These are phyloP conservation scores for Bettongia penicillata DNA, from an alignment of 2,113 vertebrate genomes.

Conservation along the genomic window DNA sequence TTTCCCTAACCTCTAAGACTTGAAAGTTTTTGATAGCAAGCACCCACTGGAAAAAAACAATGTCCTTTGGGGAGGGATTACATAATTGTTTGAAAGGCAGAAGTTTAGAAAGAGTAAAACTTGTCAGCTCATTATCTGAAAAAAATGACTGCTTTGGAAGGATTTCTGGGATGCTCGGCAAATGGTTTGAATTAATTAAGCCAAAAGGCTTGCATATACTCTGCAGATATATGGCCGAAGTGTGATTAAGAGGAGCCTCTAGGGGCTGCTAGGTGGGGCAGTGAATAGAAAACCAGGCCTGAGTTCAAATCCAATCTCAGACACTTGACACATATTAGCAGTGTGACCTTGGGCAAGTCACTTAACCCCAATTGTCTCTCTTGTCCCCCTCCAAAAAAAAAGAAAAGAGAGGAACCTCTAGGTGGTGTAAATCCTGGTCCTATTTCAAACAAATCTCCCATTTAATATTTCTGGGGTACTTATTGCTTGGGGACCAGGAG, in stretches of 20 bases:
- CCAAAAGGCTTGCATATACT: background rate
- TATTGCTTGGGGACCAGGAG: background rate
- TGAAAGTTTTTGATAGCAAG: conserved; percentile 43
- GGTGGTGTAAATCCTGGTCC: background rate
- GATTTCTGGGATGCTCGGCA: background rate
- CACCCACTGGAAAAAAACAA: conserved; percentile 14
- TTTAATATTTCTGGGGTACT: background rate
- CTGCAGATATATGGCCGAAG: background rate
- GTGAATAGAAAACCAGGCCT: too few species aligned
- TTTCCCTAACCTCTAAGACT: background rate
- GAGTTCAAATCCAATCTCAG: too few species aligned
- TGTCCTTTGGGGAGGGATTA: too few species aligned
- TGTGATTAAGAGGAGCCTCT: background rate
- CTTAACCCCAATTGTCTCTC: too few species aligned
- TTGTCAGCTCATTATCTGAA: background rate
- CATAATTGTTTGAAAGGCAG: background rate
- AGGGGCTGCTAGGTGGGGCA: background rate
- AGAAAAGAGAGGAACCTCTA: background rate
- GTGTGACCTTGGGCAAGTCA: too few species aligned
- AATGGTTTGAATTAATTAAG: background rate
- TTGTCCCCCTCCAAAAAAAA: too few species aligned
- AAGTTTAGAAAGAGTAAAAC: background rate
- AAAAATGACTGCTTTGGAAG: background rate
- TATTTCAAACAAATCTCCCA: background rate
- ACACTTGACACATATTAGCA: too few species aligned